phyloP scores from a whole-genome alignment of 2,888 invertebrate genomes.

The Pseudococcus viburni region DNA sequence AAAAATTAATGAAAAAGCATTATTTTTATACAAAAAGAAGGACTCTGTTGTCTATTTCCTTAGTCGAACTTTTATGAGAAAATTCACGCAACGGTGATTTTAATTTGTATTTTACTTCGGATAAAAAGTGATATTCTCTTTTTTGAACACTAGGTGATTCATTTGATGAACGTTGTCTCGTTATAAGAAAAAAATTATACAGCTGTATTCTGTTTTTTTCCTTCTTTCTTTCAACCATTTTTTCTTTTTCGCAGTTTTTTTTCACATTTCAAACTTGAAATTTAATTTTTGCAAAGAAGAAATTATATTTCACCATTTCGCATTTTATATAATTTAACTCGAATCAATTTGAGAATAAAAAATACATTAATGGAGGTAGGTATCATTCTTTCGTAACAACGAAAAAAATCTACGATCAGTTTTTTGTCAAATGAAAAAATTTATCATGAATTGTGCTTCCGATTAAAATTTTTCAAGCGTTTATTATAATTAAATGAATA shows the following conservation, averaged over 20 bases:
- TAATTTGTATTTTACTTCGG: background rate
- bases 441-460: no score
- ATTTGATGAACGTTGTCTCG: slow-evolving; percentile 47
- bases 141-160: background rate
- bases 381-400: background rate
- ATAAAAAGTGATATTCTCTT: background rate
- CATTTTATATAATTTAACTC: background rate
- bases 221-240: background rate
- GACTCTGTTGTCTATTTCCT: no score
- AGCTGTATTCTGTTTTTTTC: background rate
- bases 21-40: no score
- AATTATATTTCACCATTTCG: slow-evolving; percentile 6
- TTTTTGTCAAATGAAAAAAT: no score
- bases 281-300: slow-evolving; percentile 2
- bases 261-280: background rate
- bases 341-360: slow-evolving; percentile 22
- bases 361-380: background rate
- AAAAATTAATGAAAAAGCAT: no score
- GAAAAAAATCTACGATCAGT: background rate
- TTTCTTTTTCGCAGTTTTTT: background rate
- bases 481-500: no score
- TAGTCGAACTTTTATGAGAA: no score
- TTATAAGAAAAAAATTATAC: slow-evolving; percentile 30
- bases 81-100: background rate
- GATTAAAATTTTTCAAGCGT: no score